Base-by-base conservation (phyloP, 2,888 invertebrate genomes). In the Sarcophaga carnaria region DNA sequence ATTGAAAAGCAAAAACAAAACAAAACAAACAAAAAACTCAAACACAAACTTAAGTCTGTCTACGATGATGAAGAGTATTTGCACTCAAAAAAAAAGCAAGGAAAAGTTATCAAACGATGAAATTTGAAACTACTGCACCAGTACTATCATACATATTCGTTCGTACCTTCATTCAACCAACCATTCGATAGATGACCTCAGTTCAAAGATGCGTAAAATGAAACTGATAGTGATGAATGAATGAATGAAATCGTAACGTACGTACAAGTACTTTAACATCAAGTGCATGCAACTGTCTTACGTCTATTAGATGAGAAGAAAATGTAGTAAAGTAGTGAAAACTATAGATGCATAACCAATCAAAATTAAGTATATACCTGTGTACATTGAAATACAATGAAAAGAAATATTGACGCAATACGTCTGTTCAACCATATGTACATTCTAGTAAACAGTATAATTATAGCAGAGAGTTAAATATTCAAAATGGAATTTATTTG, bases 121-220 rank as follows among this genome's bases (percentile, higher is more conserved):
- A 83, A 83, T 47, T 79, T 64, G 6, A 70, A 75, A 47, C 83
- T 69, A 45, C 59, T 84, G 69, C 63, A 67, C 69, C 3, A n/a
- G 62, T 59, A 59, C 62, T n/a, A 20, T 8, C n/a, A 20, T 62
- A 62, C 4, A 17, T 59, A 59, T 59, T 37, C 8, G 59, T 14
- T 17, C 59, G 59, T 20, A 62, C 54, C 54, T 54, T 54, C 5
- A 10, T 14, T 62, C 37, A 37, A 37, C 37, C 37, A 62, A 11
- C 6, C 22, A n/a, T 49, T 37, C 79, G 67, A 66, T 76, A 80
- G 79, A 71, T 76, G 79, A 86, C 86, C 86, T 80, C 82, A 80
- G 83, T 72, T 62, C 86, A 86, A 69, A 82, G 79, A 86, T 83
- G 86, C 86, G 83, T 83, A 83, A 83, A 86, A 76, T 76, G 70